phyloP scores from a whole-genome alignment of 2,888 invertebrate genomes.

The Parnassius apollo region DNA sequence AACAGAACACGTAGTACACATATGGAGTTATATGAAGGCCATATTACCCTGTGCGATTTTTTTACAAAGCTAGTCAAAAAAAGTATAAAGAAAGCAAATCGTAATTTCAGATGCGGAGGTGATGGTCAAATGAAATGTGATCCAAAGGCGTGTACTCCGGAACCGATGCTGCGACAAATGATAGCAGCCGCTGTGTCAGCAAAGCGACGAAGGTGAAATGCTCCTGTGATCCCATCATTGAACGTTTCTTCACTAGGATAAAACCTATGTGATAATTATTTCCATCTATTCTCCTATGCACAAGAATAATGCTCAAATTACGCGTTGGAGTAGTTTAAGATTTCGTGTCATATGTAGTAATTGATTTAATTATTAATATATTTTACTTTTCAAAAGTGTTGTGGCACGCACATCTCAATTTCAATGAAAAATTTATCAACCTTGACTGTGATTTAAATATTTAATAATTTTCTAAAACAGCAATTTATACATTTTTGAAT shows the following conservation, averaged over 20 bases:
- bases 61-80: background rate
- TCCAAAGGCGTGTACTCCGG: slow-evolving; percentile 93
- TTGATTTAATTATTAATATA: slow-evolving; percentile 54
- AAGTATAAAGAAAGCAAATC: background rate
- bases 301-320: slow-evolving; percentile 79
- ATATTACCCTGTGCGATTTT: background rate
- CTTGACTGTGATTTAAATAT: slow-evolving; percentile 75
- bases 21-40: background rate
- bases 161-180: slow-evolving; percentile 94
- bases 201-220: slow-evolving; percentile 86
- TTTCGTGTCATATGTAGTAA: slow-evolving; percentile 79
- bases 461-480: slow-evolving; percentile 61
- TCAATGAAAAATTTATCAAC: slow-evolving; percentile 51
- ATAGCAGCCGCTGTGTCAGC: slow-evolving; percentile 90
- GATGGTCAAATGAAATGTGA: slow-evolving; percentile 97
- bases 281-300: slow-evolving; percentile 73
- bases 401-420: slow-evolving; percentile 70
- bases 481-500: slow-evolving; percentile 52
- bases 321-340: slow-evolving; percentile 75
- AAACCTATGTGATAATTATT: slow-evolving; percentile 64
- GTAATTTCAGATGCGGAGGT: slow-evolving; percentile 89
- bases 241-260: slow-evolving; percentile 61
- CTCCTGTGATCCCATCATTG: slow-evolving; percentile 43
- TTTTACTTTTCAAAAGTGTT: slow-evolving; percentile 64
- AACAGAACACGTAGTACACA: too few relatives aligned